Conservation (phyloP, 2,888 invertebrate genomes). For the Callyntrura sp. region DNA sequence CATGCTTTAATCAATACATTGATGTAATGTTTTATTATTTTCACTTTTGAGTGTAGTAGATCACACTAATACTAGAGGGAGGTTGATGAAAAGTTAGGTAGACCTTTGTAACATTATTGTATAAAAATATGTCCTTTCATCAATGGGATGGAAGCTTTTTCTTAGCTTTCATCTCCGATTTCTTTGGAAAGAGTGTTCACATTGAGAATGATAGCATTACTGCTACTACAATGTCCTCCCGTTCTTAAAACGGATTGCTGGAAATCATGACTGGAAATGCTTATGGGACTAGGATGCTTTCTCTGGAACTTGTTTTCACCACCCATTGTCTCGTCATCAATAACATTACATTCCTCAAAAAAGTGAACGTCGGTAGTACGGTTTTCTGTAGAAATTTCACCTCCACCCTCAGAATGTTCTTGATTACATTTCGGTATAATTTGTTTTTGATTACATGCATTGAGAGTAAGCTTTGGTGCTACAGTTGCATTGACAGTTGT, state of each 20-base stretch:
- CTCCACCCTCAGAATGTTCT: background rate
- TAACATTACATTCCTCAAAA: no score
- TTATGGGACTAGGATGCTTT: constrained; percentile 13
- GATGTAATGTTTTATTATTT: no score
- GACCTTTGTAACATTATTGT: background rate
- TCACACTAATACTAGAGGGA: no score
- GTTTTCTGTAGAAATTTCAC: background rate
- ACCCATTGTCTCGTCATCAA: background rate
- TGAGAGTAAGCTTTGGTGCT: no score
- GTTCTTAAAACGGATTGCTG: background rate
- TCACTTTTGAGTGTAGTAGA: no score
- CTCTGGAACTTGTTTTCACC: background rate
- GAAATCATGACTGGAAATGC: background rate
- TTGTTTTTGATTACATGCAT: no score
- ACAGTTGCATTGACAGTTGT: no score
- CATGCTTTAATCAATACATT: no score
- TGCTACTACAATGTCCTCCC: background rate
- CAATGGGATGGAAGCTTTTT: background rate
- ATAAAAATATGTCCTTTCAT: no score
- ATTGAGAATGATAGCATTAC: constrained; percentile 39
- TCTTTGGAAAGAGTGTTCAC: constrained; percentile 37
- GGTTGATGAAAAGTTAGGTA: no score
- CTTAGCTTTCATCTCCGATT: background rate
- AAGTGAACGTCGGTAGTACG: no score
- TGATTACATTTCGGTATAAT: background rate